Conservation (phyloP, 1,140 invertebrate species). For the Pseudobourletiella spinata region DNA sequence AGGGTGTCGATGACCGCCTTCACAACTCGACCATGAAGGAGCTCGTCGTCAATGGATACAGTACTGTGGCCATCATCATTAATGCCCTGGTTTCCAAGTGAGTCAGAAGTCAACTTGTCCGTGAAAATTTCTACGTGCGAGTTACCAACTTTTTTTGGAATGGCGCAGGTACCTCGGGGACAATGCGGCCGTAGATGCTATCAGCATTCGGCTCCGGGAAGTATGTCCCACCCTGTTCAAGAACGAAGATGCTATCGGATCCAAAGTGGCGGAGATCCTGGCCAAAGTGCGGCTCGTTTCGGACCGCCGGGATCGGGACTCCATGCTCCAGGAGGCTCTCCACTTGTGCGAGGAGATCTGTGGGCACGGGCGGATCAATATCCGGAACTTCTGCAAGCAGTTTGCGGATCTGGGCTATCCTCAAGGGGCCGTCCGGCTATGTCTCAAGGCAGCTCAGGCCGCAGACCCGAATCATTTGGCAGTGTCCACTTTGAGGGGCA, state of each 20-base stretch:
- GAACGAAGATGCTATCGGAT: conserved; percentile 88
- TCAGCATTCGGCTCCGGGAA: conserved; percentile 77
- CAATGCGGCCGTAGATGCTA: conserved; percentile 84
- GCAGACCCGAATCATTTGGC: conserved; percentile 30
- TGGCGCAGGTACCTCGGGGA: conserved; percentile 72
- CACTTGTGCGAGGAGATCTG: conserved; percentile 38
- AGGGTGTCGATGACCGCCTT: conserved; percentile 56
- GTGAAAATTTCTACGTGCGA: conserved; percentile 4
- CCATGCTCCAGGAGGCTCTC: conserved; percentile 64
- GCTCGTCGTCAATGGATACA: conserved; percentile 69
- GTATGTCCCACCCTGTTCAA: conserved; percentile 89
- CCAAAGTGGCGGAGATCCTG: conserved; percentile 77
- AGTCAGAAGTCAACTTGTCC: conserved; percentile 29
- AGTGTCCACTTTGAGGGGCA: conserved; percentile 12
- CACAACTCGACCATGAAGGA: conserved; percentile 61
- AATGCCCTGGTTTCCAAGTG: conserved; percentile 61
- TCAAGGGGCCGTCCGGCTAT: conserved; percentile 25
- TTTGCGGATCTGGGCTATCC: conserved; percentile 33
- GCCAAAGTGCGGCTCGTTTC: conserved; percentile 61
- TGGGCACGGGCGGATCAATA: conserved; percentile 25
- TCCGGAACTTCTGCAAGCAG: conserved; percentile 26
- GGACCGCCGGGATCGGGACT: conserved; percentile 60
- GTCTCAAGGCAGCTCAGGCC: conserved; percentile 23
- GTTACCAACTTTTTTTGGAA: neutral
- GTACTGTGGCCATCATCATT: conserved; percentile 68